phyloP scores from a whole-genome alignment of 35 echinoderm and acorn worm genomes.

The Amphiura filiformis region DNA sequence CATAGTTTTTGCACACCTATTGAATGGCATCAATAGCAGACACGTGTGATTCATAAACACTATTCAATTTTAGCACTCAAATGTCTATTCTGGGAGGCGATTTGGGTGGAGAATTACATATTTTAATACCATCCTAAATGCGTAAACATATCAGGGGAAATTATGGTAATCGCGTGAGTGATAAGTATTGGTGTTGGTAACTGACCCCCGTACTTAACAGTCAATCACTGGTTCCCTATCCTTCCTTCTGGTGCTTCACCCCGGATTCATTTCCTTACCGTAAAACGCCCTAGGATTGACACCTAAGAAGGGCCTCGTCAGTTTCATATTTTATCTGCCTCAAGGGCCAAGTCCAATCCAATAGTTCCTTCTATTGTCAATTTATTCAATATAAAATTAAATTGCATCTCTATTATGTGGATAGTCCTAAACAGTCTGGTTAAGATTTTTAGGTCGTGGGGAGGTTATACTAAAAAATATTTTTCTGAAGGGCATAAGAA shows the following conservation, averaged over 20 bases:
- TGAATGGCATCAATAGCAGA: neutral
- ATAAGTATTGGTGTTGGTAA: neutral
- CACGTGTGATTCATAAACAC: slow-evolving; percentile 3
- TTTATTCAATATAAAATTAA: too few species aligned
- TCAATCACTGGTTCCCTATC: neutral
- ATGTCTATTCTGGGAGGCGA: neutral
- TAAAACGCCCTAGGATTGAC: too few species aligned
- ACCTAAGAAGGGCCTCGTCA: too few species aligned
- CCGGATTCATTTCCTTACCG: too few species aligned
- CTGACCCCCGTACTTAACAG: neutral
- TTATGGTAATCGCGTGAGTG: neutral
- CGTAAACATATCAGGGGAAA: slow-evolving; percentile 8
- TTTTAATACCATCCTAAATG: slow-evolving; percentile 1
- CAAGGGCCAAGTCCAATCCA: too few species aligned
- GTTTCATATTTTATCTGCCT: too few species aligned
- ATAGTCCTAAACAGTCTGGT: too few species aligned
- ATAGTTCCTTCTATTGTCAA: too few species aligned
- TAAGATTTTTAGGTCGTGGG: too few species aligned
- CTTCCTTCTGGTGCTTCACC: neutral
- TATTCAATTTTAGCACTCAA: neutral
- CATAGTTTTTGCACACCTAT: neutral
- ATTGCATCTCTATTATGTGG: too few species aligned
- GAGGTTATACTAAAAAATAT: too few species aligned
- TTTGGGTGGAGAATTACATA: slow-evolving; percentile 14
- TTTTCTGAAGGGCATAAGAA: too few species aligned